Evolutionary conservation across 2,888 invertebrate species (phyloP).

Genomic region (Mesorhabditis spiculigera): DNA sequence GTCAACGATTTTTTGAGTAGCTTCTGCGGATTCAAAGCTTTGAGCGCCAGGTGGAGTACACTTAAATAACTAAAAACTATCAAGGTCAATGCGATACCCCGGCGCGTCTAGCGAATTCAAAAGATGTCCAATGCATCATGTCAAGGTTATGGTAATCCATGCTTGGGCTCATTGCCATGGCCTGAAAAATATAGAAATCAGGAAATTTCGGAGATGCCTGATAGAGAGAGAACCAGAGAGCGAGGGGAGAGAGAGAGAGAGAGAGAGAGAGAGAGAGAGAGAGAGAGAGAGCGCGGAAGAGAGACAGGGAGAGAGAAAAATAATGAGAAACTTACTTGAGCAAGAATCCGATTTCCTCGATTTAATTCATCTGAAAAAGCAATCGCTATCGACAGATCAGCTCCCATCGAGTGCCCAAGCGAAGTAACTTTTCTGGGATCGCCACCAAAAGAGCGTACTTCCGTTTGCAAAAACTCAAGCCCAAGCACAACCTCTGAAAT

Average conservation of each 20-base stretch:
- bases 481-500: not conserved
- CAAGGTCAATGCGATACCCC: not conserved
- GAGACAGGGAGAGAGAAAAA: not conserved
- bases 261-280: no score
- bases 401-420: not conserved
- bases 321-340: not conserved
- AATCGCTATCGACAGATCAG: not conserved
- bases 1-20: not conserved
- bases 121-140: not conserved
- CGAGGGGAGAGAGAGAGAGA: no score
- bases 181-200: not conserved
- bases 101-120: not conserved
- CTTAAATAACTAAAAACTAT: not conserved
- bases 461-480: not conserved
- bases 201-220: no score
- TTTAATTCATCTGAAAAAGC: not conserved
- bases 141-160: not conserved
- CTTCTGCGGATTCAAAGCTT: not conserved
- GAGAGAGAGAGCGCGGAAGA: no score
- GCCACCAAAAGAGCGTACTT: not conserved
- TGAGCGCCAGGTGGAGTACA: not conserved
- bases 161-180: slow-evolving; percentile 3
- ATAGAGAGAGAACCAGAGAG: no score
- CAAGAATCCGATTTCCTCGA: not conserved
- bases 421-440: not conserved